Percentiles rank a stretch among this genome's conserved stretches.
phyloP scores from a whole-genome alignment of 1,140 invertebrate genomes.

The Pseudomyrmex cubaensis region DNA sequence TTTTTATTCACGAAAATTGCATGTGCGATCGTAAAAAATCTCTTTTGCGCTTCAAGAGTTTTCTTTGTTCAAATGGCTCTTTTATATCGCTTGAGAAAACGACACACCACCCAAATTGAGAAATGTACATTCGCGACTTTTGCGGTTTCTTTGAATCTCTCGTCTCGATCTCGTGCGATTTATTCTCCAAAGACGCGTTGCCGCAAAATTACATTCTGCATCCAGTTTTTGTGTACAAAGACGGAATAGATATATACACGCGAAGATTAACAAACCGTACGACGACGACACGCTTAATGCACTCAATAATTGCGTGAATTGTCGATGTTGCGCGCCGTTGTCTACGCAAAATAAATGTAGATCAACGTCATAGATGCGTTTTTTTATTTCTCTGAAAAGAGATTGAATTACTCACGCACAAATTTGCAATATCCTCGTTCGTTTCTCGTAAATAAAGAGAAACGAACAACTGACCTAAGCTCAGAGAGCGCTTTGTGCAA shows the following conservation, averaged over 20 bases:
- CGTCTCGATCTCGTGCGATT: not conserved
- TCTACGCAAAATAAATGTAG: not conserved
- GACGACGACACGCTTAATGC: constrained; percentile 9
- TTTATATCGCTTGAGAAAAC: not conserved
- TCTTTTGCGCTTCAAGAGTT: too few species aligned
- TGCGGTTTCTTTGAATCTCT: not conserved
- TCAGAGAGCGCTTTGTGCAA: constrained; percentile 32
- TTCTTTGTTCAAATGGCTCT: not conserved
- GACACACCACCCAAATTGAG: not conserved
- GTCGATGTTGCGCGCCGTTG: not conserved
- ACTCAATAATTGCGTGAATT: constrained; percentile 23
- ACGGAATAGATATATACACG: constrained; percentile 2
- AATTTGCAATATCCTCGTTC: not conserved
- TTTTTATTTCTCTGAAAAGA: not conserved
- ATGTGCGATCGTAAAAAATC: too few species aligned
- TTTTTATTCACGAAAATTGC: not conserved
- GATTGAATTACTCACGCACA: not conserved
- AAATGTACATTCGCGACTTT: not conserved
- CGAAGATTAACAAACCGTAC: constrained; percentile 28
- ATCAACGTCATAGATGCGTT: not conserved
- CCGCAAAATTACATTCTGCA: constrained; percentile 23
- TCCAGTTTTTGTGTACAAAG: constrained; percentile 31
- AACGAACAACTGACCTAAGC: constrained; percentile 46
- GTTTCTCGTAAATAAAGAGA: not conserved
- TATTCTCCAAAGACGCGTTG: not conserved